phyloP scores from a whole-genome alignment of 2,113 vertebrate genomes.

The Atlantisia rogersi region DNA sequence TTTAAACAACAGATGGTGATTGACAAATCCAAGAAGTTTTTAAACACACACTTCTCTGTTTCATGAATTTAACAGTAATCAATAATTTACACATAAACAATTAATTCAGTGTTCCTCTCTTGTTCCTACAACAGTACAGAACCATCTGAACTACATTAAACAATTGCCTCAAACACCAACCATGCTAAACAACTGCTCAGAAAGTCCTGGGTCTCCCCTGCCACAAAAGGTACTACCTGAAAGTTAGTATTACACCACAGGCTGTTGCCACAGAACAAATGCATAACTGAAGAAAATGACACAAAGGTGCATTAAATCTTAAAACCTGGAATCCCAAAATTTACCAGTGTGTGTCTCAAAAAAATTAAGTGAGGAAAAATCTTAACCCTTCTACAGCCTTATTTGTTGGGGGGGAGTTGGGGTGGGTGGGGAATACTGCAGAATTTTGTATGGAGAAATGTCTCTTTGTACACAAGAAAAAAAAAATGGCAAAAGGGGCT shows the following conservation, averaged over 20 bases:
- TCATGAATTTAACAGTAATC: constrained; percentile 3
- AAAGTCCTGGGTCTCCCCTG: neutral
- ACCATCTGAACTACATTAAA: neutral
- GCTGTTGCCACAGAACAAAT: neutral
- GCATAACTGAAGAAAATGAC: neutral
- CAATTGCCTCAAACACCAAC: neutral
- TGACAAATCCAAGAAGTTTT: neutral
- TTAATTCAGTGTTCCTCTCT: neutral
- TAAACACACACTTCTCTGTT: neutral
- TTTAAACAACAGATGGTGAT: neutral
- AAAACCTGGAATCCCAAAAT: neutral
- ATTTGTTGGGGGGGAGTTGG: neutral
- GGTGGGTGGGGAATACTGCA: neutral
- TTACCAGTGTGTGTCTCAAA: neutral
- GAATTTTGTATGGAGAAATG: neutral
- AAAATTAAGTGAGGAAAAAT: neutral
- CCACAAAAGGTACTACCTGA: neutral
- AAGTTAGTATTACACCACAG: neutral
- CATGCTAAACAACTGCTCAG: neutral
- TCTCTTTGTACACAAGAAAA: neutral
- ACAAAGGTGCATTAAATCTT: neutral
- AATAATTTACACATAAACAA: constrained; percentile 2
- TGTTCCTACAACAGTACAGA: neutral
- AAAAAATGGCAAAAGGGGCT: neutral
- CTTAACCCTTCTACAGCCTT: neutral